A percentile compares a stretch with the other conserved stretches of the same genome.
phyloP scores from a whole-genome alignment of 2,888 invertebrate species.

The Temnothorax rugatulus region DNA sequence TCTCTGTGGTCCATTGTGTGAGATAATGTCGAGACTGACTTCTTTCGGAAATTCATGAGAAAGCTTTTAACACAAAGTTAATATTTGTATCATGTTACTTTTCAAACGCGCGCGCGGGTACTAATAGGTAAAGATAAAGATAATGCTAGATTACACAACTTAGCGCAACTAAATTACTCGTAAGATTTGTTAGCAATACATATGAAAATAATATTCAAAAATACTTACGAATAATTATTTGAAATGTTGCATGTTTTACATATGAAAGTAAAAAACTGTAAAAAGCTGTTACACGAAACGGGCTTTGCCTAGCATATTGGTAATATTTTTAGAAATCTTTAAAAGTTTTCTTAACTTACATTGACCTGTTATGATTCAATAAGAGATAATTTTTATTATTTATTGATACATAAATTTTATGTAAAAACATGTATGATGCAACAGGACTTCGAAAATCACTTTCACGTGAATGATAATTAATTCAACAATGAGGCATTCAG shows the following conservation, averaged over 20 bases:
- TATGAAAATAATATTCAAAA: background rate
- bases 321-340: slow-evolving; percentile 1
- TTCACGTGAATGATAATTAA: slow-evolving; percentile 9
- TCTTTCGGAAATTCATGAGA: slow-evolving; percentile 20
- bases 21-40: background rate
- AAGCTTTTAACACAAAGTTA: slow-evolving; percentile 12
- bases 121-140: background rate
- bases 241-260: background rate
- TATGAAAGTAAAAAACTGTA: background rate
- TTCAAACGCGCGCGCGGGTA: background rate
- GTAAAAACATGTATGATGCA: background rate
- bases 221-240: background rate
- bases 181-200: background rate
- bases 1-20: background rate
- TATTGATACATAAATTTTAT: background rate
- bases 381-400: background rate
- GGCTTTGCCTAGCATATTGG: background rate
- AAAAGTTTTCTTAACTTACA: background rate
- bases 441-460: background rate
- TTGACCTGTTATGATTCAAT: background rate
- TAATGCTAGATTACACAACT: background rate
- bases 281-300: background rate
- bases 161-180: background rate
- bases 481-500: background rate
- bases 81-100: slow-evolving; percentile 9